Conservation (phyloP, 2,113 vertebrate species). For the Mustela lutreola region DNA sequence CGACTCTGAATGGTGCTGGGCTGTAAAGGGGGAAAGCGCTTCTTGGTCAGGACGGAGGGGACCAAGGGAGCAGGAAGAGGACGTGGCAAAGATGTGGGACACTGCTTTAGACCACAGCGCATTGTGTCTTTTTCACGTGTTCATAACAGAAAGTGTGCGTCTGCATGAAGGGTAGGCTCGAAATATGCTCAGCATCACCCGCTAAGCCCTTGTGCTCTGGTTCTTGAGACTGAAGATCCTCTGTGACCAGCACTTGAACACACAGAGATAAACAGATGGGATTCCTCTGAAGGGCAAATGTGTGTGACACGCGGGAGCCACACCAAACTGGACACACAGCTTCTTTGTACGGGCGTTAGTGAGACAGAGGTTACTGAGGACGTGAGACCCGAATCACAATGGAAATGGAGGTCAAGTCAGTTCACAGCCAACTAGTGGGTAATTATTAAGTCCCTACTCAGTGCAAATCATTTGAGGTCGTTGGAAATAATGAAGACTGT, state of each 20-base stretch:
- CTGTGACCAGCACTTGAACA: background rate
- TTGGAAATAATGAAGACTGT: fast-evolving
- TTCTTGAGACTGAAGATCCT: background rate
- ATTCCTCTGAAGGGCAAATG: background rate
- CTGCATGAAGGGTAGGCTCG: background rate
- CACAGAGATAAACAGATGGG: background rate
- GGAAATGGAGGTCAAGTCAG: fast-evolving
- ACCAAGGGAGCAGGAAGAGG: background rate
- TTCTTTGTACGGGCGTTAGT: background rate
- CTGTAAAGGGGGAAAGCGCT: fast-evolving
- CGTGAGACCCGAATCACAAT: fast-evolving
- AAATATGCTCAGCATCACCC: fast-evolving
- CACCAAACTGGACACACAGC: background rate
- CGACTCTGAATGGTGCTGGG: background rate
- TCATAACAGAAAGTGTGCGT: background rate
- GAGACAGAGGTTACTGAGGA: background rate
- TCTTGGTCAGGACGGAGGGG: background rate
- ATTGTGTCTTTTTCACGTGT: fast-evolving
- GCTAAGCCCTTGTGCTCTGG: background rate
- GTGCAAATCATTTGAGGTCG: too few relatives aligned
- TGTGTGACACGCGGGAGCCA: too few relatives aligned
- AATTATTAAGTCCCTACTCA: fast-evolving
- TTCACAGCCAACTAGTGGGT: fast-evolving
- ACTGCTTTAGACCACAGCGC: background rate
- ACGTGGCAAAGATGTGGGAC: fast-evolving